These are phyloP conservation scores for Drosophila prolongata DNA, from an alignment of 2,888 invertebrate genomes.

Conservation along the genomic window DNA sequence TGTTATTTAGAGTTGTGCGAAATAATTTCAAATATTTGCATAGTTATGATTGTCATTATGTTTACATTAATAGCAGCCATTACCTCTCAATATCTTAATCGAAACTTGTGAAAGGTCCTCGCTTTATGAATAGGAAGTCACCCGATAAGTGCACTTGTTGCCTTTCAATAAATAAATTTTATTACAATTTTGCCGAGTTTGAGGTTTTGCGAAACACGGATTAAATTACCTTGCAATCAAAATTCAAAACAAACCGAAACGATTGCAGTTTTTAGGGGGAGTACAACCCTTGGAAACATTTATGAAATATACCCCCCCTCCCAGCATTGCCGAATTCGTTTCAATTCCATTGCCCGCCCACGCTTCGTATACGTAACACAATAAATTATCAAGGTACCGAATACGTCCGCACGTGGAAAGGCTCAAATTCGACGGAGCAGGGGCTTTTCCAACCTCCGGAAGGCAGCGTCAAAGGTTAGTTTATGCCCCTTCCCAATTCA, in stretches of 20 bases:
- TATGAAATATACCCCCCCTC: slow-evolving; percentile 20
- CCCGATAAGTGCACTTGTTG: slow-evolving; percentile 64
- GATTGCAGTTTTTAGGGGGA: slow-evolving; percentile 18
- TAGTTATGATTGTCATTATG: slow-evolving; percentile 30
- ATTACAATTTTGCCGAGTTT: slow-evolving; percentile 46
- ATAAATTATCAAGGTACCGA: slow-evolving; percentile 62
- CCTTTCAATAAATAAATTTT: slow-evolving; percentile 60
- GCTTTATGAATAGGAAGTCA: slow-evolving; percentile 14
- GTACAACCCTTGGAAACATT: slow-evolving; percentile 26
- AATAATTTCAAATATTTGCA: slow-evolving; percentile 37
- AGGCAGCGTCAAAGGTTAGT: slow-evolving; percentile 58
- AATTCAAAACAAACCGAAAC: slow-evolving; percentile 41
- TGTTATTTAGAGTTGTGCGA: slow-evolving; percentile 45
- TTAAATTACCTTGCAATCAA: slow-evolving; percentile 47
- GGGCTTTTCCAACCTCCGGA: slow-evolving; percentile 1
- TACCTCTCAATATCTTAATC: slow-evolving; percentile 4
- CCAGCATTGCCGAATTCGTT: slow-evolving; percentile 14
- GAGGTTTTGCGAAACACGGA: slow-evolving; percentile 50
- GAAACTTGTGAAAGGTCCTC: not conserved
- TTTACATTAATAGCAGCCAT: not conserved
- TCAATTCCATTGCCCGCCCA: slow-evolving; percentile 41
- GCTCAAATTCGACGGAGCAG: not conserved
- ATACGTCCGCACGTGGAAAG: slow-evolving; percentile 25
- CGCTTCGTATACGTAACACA: slow-evolving; percentile 53
- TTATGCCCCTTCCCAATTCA: slow-evolving; percentile 37